phyloP scores from a whole-genome alignment of 2,888 invertebrate species.

The Epirrita christyi region DNA sequence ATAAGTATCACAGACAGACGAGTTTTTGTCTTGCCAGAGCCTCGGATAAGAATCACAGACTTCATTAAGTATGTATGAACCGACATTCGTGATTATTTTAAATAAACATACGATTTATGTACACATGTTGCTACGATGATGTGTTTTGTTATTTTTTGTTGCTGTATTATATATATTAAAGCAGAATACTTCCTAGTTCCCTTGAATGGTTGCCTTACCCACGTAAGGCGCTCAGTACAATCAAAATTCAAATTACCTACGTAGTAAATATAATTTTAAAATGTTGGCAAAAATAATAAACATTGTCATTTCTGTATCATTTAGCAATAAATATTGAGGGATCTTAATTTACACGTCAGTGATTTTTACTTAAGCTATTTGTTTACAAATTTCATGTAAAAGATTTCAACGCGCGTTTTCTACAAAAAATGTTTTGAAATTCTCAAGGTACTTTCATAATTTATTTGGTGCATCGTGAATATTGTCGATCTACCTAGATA shows the following conservation, averaged over 20 bases:
- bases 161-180: constrained; percentile 40
- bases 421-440: constrained; percentile 4
- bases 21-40: constrained; percentile 62
- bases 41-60: constrained; percentile 63
- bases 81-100: constrained; percentile 64
- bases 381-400: constrained; percentile 48
- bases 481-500: too few species aligned
- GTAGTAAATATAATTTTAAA: background rate
- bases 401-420: constrained; percentile 56
- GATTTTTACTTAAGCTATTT: constrained; percentile 21
- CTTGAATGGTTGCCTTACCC: constrained; percentile 55
- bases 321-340: constrained; percentile 3
- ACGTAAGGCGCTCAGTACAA: constrained; percentile 6
- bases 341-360: constrained; percentile 1
- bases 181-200: constrained; percentile 67
- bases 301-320: background rate
- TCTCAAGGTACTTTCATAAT: too few species aligned
- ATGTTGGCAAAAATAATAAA: too few species aligned
- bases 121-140: constrained; percentile 39
- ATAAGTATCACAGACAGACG: constrained; percentile 57
- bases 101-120: constrained; percentile 54
- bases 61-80: constrained; percentile 66
- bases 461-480: too few species aligned
- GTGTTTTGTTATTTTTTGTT: constrained; percentile 56
- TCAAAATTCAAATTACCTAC: constrained; percentile 10